Conservation (phyloP, 1,140 invertebrate genomes). For the Zaprionus africanus region DNA sequence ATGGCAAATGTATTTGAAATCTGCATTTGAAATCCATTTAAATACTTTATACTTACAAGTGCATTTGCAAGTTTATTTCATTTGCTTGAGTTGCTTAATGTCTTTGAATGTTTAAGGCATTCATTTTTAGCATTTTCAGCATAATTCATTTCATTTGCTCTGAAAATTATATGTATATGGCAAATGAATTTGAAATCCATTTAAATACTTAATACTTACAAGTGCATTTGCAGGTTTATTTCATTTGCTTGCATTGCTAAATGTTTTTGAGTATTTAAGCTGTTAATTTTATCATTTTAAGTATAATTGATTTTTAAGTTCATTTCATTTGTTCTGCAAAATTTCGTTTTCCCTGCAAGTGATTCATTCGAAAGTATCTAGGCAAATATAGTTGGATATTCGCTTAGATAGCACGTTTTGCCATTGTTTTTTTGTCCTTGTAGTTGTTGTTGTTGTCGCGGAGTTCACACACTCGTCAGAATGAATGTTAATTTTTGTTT, state of each 20-base stretch:
- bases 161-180: not conserved
- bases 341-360: not conserved
- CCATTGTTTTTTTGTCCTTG: conserved; percentile 24
- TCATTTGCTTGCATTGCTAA: not conserved
- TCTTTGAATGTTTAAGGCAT: no score
- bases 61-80: not conserved
- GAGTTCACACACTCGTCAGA: conserved; percentile 49
- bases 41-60: not conserved
- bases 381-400: not conserved
- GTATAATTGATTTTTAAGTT: no score
- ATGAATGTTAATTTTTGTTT: conserved; percentile 74
- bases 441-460: conserved; percentile 27
- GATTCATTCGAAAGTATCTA: not conserved
- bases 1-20: not conserved
- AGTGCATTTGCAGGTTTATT: not conserved
- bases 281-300: not conserved
- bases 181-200: not conserved
- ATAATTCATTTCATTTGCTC: not conserved
- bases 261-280: no score
- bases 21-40: not conserved
- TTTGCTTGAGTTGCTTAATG: not conserved
- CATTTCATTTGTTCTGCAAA: no score
- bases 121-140: not conserved
- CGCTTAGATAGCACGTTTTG: not conserved
- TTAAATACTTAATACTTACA: not conserved